Base-by-base conservation (phyloP, 2,888 invertebrate genomes). In the Diarsia brunnea region DNA sequence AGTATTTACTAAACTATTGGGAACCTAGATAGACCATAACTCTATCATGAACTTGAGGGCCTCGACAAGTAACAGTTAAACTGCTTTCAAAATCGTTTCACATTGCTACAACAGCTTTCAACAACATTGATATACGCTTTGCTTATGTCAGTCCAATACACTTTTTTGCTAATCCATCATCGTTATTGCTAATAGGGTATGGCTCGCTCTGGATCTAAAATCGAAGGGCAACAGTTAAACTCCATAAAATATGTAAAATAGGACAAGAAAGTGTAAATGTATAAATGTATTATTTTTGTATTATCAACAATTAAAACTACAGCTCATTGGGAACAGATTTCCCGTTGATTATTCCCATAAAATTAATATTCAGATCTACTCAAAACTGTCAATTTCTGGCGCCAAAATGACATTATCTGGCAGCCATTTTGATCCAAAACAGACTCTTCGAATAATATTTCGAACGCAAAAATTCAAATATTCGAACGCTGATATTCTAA, bases 401-500 rank as follows among this genome's bases (percentile, higher is more conserved):
- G 69, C 27, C 67, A 80, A 69, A 67, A 69, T 58, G 14, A 61
- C 67, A 60, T 69, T 64, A 66, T 14, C 45, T 19, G n/a, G 47
- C 74, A 21, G 63, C 80, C 74, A 84, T 81, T 68, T 63, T 38
- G 53, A 67, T 69, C 47, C 24, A 67, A 60, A 70, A 49, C 67
- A 49, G 53, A 43, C 65, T 67, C 60, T 77, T 65, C 77, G 72
- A 84, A 80, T 66, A 76, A 71, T 68, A 21, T 79, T 75, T 81
- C 78, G 84, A 87, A 84, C 78, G 77, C 78, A 79, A 81, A 84
- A 72, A 79, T 82, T 82, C 81, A 65, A 87, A 87, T 79, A 79
- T 83, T 78, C 76, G 78, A 86, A 88, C 79, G 74, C 69, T 82
- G 75, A 79, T 75, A 86, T 86, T 86, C 88, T 82, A 88, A 89